These are phyloP conservation scores for Trinorchestia longiramus DNA, from an alignment of 1,140 invertebrate species.

Conservation along the genomic window DNA sequence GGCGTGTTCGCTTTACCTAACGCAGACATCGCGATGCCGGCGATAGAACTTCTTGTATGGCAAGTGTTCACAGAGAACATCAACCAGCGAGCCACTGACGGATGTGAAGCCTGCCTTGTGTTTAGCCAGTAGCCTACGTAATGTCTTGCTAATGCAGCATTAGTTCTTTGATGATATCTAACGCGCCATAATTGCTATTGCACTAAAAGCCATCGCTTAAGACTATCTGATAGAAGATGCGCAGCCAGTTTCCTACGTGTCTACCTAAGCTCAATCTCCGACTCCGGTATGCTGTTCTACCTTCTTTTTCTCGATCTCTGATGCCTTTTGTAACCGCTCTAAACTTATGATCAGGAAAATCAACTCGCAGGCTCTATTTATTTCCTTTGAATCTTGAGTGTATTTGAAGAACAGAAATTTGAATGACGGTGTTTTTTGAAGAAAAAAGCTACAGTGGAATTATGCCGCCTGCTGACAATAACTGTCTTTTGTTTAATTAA, in stretches of 20 bases:
- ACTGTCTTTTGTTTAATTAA: neutral
- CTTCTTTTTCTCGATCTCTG: neutral
- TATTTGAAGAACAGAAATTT: neutral
- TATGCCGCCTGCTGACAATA: too few species aligned
- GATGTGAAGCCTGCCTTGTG: neutral
- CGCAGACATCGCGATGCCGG: neutral
- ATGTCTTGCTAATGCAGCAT: slow-evolving; percentile 50
- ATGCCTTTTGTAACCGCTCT: neutral
- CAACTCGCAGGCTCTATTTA: neutral
- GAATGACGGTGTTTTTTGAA: neutral
- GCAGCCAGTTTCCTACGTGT: neutral
- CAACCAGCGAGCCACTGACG: neutral
- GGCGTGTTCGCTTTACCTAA: neutral
- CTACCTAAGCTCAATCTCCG: neutral
- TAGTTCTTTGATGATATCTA: slow-evolving; percentile 52
- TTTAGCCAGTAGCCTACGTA: slow-evolving; percentile 19
- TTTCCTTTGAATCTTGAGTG: neutral
- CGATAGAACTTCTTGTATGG: neutral
- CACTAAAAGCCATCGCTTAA: slow-evolving; percentile 40
- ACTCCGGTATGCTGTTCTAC: neutral
- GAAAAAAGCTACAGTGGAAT: neutral
- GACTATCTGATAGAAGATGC: slow-evolving; percentile 50
- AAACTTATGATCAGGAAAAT: neutral
- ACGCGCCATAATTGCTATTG: slow-evolving; percentile 40
- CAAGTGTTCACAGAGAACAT: neutral